A percentile compares a stretch with the other conserved stretches of the same genome.
Evolutionary conservation across 2,113 vertebrate species (phyloP).

Genomic region (Chaetorhynchus papuensis): DNA sequence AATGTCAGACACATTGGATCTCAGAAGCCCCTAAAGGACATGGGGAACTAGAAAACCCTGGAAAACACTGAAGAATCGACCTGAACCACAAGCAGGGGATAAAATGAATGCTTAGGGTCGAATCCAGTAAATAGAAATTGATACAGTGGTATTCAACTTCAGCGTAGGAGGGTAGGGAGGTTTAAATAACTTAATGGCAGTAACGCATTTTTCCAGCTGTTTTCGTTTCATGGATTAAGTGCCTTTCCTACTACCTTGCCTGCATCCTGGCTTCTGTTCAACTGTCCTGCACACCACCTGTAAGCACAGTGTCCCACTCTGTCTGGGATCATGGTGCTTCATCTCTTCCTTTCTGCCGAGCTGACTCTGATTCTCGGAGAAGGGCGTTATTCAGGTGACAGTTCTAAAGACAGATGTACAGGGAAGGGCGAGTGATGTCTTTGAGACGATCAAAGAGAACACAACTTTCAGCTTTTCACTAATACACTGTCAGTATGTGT

Average conservation of each 20-base stretch:
- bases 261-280: not conserved
- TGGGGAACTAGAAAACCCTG: not conserved
- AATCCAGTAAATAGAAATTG: not conserved
- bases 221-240: not conserved
- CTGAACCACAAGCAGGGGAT: not conserved
- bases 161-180: rapidly evolving
- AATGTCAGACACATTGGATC: not conserved
- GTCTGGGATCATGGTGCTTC: not conserved
- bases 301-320: not conserved
- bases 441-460: not conserved
- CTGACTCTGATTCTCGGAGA: not conserved
- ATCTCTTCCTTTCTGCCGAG: not conserved
- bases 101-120: not conserved
- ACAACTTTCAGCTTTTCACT: not conserved
- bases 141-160: not conserved
- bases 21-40: not conserved
- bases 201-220: not conserved
- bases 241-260: not conserved
- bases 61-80: not conserved
- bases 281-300: not conserved
- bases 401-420: not conserved
- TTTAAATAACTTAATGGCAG: not conserved
- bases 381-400: not conserved
- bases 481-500: not conserved
- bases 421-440: not conserved